Evolutionary conservation across 2,888 invertebrate genomes (phyloP).

Genomic region (Stenoptilia bipunctidactyla): DNA sequence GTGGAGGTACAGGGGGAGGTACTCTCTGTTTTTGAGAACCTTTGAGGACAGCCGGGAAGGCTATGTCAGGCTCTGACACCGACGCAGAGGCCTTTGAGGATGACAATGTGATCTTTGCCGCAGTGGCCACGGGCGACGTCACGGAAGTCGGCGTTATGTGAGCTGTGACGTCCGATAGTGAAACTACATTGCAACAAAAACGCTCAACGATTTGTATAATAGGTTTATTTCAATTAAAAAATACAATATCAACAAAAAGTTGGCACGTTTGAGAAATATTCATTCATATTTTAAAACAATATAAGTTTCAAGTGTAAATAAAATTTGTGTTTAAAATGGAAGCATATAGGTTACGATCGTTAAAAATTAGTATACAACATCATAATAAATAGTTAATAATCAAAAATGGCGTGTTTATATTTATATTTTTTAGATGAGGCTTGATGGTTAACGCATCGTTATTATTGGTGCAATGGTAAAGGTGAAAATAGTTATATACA

Average conservation of each 20-base stretch:
- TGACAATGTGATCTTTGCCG: constrained; percentile 40
- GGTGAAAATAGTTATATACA: constrained; percentile 12
- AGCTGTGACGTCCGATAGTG: constrained; percentile 68
- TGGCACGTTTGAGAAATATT: constrained; percentile 35
- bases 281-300: too few relatives aligned
- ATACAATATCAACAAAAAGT: constrained; percentile 35
- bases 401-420: constrained; percentile 63
- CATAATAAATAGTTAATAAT: constrained; percentile 27
- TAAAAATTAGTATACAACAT: constrained; percentile 12
- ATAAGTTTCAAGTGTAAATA: constrained; percentile 17
- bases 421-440: constrained; percentile 65
- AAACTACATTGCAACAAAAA: constrained; percentile 34
- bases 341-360: constrained; percentile 24
- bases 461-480: constrained; percentile 53
- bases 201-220: constrained; percentile 11
- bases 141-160: constrained; percentile 62
- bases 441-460: constrained; percentile 57
- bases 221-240: constrained; percentile 6
- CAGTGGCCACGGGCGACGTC: constrained; percentile 55
- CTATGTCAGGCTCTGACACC: constrained; percentile 64
- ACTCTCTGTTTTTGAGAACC: constrained; percentile 81
- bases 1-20: constrained; percentile 90
- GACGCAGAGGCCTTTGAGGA: constrained; percentile 36
- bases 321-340: constrained; percentile 45
- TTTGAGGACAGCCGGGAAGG: constrained; percentile 83